Conservation (phyloP, 2,113 vertebrate species). For the Passer montanus region DNA sequence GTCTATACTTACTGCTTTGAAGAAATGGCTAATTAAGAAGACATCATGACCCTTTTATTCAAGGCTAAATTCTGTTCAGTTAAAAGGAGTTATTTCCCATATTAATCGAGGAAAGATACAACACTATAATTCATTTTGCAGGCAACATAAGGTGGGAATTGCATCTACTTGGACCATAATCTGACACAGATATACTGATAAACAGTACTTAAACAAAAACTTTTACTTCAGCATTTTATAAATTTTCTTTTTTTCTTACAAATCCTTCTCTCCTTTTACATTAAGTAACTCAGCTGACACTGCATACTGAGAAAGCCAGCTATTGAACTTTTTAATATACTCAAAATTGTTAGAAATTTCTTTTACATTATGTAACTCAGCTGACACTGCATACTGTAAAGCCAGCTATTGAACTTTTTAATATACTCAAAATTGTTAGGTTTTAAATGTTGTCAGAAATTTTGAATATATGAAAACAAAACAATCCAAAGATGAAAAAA, state of each 20-base stretch:
- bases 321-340: not conserved
- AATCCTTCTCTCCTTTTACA: not conserved
- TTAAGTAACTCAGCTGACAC: not conserved
- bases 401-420: not conserved
- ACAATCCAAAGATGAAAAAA: not conserved
- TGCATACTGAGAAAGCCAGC: not conserved
- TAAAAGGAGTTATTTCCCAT: not conserved
- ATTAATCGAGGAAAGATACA: not conserved
- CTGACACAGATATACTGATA: not conserved
- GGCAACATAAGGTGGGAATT: not conserved
- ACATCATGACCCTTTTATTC: not conserved
- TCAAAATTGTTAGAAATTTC: not conserved
- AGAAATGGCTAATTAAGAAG: conserved; percentile 26
- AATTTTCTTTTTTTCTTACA: not conserved
- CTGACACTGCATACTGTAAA: not conserved
- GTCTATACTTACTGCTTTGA: not conserved
- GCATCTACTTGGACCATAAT: not conserved
- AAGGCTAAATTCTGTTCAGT: not conserved
- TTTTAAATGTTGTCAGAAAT: not conserved
- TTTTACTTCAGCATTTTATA: not conserved
- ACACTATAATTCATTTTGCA: not conserved
- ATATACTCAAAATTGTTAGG: not conserved
- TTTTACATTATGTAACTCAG: not conserved
- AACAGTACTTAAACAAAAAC: not conserved
- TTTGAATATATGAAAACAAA: not conserved